Conservation (phyloP, 23 tunicate genomes). For the Halocynthia aurantium region DNA sequence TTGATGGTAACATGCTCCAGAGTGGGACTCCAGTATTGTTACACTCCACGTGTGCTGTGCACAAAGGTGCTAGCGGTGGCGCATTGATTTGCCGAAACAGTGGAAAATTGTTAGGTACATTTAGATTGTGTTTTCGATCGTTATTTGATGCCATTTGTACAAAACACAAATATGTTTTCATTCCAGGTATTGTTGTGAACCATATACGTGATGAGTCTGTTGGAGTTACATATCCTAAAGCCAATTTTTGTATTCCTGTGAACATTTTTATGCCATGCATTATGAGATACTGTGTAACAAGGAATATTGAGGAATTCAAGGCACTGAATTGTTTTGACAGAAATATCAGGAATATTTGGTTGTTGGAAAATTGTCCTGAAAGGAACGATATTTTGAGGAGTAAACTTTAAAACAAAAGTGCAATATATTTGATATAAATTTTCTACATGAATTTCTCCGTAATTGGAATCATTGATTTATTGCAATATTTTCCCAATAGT, state of each 20-base stretch:
- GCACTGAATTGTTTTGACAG: too few relatives aligned
- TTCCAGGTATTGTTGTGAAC: slow-evolving; percentile 18
- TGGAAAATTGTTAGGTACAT: slow-evolving; percentile 12
- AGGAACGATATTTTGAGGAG: too few relatives aligned
- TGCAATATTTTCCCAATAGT: too few relatives aligned
- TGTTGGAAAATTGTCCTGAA: too few relatives aligned
- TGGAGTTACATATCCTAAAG: slow-evolving; percentile 15
- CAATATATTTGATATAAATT: too few relatives aligned
- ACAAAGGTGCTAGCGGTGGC: slow-evolving; percentile 21
- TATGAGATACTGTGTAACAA: too few relatives aligned
- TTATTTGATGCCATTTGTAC: not conserved
- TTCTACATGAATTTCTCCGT: too few relatives aligned
- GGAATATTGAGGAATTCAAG: too few relatives aligned
- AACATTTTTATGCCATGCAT: slow-evolving; percentile 9
- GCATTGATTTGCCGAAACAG: slow-evolving; percentile 4
- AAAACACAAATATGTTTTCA: not conserved
- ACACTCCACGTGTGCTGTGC: slow-evolving; percentile 16
- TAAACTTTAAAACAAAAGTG: too few relatives aligned
- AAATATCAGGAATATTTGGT: too few relatives aligned
- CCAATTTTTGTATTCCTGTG: slow-evolving; percentile 20
- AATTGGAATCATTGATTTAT: too few relatives aligned
- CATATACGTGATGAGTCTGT: slow-evolving; percentile 2
- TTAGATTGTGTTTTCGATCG: not conserved
- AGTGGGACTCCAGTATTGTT: slow-evolving; percentile 1
- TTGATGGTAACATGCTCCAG: too few relatives aligned